Percentiles rank a stretch among this genome's conserved stretches.
Evolutionary conservation across 2,888 invertebrate genomes (phyloP).

Genomic region (Phoronis australis): DNA sequence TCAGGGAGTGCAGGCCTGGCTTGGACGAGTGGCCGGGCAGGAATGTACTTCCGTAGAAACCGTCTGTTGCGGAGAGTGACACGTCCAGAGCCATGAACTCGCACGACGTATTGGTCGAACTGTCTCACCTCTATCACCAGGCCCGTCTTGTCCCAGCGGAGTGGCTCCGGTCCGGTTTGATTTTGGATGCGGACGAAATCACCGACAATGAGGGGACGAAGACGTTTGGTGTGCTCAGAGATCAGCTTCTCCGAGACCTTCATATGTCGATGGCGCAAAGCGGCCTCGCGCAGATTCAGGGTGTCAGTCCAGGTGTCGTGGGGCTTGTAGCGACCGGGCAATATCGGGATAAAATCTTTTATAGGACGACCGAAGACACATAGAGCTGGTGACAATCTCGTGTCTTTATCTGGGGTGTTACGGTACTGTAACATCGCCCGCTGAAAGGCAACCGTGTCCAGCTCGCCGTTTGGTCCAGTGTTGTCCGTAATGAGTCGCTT

Average conservation of each 20-base stretch:
- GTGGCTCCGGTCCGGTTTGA: conserved; percentile 20
- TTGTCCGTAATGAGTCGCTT: conserved; percentile 24
- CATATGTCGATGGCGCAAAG: too few relatives aligned
- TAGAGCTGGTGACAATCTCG: conserved; percentile 22
- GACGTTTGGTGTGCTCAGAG: too few relatives aligned
- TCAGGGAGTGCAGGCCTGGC: too few relatives aligned
- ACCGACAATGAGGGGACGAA: conserved; percentile 16
- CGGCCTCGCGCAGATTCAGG: too few relatives aligned
- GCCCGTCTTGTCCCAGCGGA: conserved; percentile 27
- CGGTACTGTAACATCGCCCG: too few relatives aligned
- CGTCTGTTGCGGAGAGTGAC: conserved; percentile 20
- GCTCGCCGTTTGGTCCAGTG: too few relatives aligned
- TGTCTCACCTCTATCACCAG: conserved; percentile 21
- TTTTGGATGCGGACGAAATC: conserved; percentile 21
- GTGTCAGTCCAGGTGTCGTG: too few relatives aligned
- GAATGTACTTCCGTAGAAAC: conserved; percentile 19
- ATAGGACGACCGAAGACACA: conserved; percentile 21
- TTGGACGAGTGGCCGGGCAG: too few relatives aligned
- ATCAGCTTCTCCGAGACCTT: too few relatives aligned
- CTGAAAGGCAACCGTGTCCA: conserved; percentile 23
- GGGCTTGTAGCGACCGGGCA: conserved; percentile 15
- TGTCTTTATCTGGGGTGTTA: too few relatives aligned
- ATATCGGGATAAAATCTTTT: conserved; percentile 20
- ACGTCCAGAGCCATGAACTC: conserved; percentile 19
- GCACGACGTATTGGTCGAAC: too few relatives aligned